Base-by-base conservation (phyloP, 2,888 invertebrate species). In the Drosophila cracens region DNA sequence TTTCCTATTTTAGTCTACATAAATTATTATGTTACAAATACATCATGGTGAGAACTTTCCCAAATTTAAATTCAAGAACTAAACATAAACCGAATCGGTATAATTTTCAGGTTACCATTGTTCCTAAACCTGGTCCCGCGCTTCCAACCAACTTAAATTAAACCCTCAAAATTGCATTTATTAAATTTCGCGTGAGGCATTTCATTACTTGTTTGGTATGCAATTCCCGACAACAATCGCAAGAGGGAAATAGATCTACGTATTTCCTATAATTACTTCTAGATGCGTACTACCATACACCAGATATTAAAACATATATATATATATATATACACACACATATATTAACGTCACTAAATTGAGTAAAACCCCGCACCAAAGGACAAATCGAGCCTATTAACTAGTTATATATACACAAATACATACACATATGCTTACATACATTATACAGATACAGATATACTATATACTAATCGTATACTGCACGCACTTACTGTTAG, bases 291-390 rank as follows among this genome's bases (percentile, higher is more conserved):
- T 52, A 69, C 40, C 58, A 53, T 36, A 65, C 53, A 48, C 51
- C 33, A 43, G 6, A 13, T 33, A 21, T 10, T 46, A 40, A 38
- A 31, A n/a, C 8, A 29, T 51, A 51, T 21, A 18, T 36, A 34
- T 29, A 29, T 36, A 34, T 29, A 29, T 1, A n/a, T 18, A 40
- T n/a, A 43, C 13, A 21, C 13, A 43, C 3, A 43, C 1, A 46
- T 8, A 59, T 33, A 34, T 48, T 21, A 54, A 56, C 52, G 60
- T 51, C 46, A 53, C 64, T 38, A 8, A 57, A 58, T 51, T 54
- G 25, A 49, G 34, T 36, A 40, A 48, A 66, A 34, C 46, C 83
- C 81, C 65, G 89, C 89, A 88, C 89, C 89, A 78, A 88, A 71
- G 89, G 76, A 81, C 83, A 83, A 67, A 70, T 60, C 38, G 76